Evolutionary conservation across 92 coral and sea anemone genomes (phyloP), one percentile per base, ranked within the genome.

Genomic region (Parazoanthus atlanticus): DNA sequence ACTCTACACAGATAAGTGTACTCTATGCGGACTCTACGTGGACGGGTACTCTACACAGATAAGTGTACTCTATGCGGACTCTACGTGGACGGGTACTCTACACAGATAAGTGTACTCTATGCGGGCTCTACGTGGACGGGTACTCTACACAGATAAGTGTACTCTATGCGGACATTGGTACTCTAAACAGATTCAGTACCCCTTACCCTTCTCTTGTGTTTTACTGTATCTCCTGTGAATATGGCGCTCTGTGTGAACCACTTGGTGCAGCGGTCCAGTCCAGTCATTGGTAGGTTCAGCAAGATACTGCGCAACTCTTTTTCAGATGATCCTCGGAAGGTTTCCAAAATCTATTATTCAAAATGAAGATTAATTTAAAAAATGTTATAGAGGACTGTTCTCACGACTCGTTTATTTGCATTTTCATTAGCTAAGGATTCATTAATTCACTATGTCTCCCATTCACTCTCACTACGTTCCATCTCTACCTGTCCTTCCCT

Each of bases 241-340:
- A 96, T 91, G 49, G 99, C 99, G 74, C 93, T 93, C 78, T 93
- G 86, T 12, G 98, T 95, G 80, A 96, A 96, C 99, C 99, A 96
- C 33, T 81, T 88, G 8, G 99, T 95, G 65, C 99, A 96, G 3
- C 91, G 89, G 84, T 96, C 98, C 67, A 93, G 67, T 72, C 97
- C 98, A 3, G 93, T 80, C 33, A 91, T 82, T 7, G 99, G 99
- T 30, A 96, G 89, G 76, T 87, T 90, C n/a, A 91, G 88, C 79
- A 95, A 85, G 38, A 93, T 86, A 69, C 85, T 69, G 75, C 90
- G 88, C 66, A 93, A 82, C 19, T 85, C 84, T 32, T 86, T 92
- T 54, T 93, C 96, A 65, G 91, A 89, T n/a, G 94, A 88, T 2
- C 90, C 92, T 52, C 73, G 81, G 47, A 82, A 76, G 29, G 89